Evolutionary conservation across 2,888 invertebrate genomes (phyloP), one percentile per base, ranked within the genome.

Genomic region (Zonitis immaculata): DNA sequence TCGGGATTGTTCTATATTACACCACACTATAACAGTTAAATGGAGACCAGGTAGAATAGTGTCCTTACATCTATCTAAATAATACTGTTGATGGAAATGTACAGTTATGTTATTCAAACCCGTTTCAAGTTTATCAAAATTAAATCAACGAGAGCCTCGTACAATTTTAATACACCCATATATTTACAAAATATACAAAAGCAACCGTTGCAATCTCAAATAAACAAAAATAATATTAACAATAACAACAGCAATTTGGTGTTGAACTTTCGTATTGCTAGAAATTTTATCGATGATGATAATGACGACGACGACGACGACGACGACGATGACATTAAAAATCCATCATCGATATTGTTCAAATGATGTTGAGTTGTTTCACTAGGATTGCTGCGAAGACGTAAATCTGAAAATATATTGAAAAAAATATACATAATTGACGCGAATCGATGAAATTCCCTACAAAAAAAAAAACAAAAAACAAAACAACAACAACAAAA

Each of bases 321-420:
- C 7, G 44, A 26, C 9, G 45, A 48, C 11, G 58, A 49, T 2
- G 58, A 59, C 42, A 59, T 54, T 18, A 51, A 46, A 57, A 62
- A 66, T 35, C 61, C 63, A 42, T 61, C 64, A 49, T 66, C 65
- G 44, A 63, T 51, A 53, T 54, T 63, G 52, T 44, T 51, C 43
- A 58, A 56, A 39, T 61, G 62, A 57, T 71, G 67, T 55, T 69
- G 66, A 54, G 58, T 69, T 35, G 66, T 57, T 51, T 68, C 70
- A 57, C 66, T 68, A 30, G 71, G 70, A 54, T 66, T 67, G 61
- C 69, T 71, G 22, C 70, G 64, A 30, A 71, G 66, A 46, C 68
- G 68, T 49, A 73, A 63, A 68, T 73, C 73, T 73, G 65, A 30
- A 39, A 39, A 20, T 11, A 39, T 20, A 22, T 22, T 5, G 5